A percentile compares a stretch with the other conserved stretches of the same genome.
These are phyloP conservation scores for Laticauda laticaudata DNA, from an alignment of 2,113 vertebrate species.

Conservation along the genomic window DNA sequence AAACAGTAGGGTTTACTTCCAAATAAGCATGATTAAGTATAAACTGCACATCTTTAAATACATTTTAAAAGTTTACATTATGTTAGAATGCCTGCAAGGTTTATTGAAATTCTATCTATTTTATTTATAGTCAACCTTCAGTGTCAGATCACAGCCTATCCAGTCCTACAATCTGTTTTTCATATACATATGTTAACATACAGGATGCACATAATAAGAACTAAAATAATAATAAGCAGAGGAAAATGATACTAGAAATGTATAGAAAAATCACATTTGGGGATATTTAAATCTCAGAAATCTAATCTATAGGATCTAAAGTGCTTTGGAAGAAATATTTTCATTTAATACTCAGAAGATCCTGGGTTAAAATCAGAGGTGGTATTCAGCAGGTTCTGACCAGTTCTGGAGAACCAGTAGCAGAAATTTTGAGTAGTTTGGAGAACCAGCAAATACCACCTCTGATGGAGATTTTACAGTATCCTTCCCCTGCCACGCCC, in stretches of 20 bases:
- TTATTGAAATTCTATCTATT: background rate
- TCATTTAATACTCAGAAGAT: background rate
- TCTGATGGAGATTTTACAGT: too few relatives aligned
- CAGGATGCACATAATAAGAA: background rate
- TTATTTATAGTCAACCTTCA: background rate
- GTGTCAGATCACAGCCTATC: background rate
- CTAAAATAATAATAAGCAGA: background rate
- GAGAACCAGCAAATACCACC: too few relatives aligned
- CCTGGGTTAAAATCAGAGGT: background rate
- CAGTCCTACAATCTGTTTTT: background rate
- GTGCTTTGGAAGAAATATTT: background rate
- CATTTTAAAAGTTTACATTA: background rate
- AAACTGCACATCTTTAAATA: background rate
- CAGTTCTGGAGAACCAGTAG: too few relatives aligned
- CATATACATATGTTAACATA: background rate
- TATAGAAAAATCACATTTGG: background rate
- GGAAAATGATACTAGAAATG: background rate
- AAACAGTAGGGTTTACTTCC: background rate
- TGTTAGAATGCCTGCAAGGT: background rate
- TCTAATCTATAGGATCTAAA: background rate
- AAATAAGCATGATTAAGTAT: background rate
- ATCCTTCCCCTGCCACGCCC: too few relatives aligned
- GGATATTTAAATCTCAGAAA: background rate
- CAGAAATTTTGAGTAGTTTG: too few relatives aligned
- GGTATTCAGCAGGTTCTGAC: too few relatives aligned